These are phyloP conservation scores for Sisor rabdophorus DNA, from an alignment of 2,113 vertebrate genomes.

Conservation along the genomic window DNA sequence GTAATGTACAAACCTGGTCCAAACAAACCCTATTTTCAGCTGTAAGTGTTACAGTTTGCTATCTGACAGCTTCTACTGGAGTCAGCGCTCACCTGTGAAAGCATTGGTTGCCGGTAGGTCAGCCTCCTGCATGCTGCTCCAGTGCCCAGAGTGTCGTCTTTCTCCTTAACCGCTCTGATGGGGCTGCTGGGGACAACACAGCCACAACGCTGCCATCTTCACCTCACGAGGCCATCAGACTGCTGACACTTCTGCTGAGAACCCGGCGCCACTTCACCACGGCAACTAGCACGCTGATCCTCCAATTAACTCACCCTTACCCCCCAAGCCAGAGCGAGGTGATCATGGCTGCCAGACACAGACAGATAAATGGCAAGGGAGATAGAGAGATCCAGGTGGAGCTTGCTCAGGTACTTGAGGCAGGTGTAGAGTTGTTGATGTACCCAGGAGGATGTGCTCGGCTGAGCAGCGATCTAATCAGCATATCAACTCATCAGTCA, in stretches of 20 bases:
- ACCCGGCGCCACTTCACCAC: slow-evolving; percentile 26
- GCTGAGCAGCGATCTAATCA: slow-evolving; percentile 59
- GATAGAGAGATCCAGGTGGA: slow-evolving; percentile 36
- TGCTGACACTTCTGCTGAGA: slow-evolving; percentile 34
- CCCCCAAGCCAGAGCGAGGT: slow-evolving; percentile 73
- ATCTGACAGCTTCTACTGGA: background rate
- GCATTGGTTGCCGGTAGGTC: slow-evolving; percentile 91
- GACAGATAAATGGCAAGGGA: background rate
- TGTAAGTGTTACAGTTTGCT: background rate
- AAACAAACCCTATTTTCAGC: background rate
- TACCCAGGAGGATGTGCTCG: slow-evolving; percentile 36
- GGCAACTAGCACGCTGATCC: slow-evolving; percentile 35
- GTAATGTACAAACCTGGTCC: no score
- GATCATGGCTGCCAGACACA: slow-evolving; percentile 66
- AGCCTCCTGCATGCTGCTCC: slow-evolving; percentile 97
- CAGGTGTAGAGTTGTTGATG: slow-evolving; percentile 29
- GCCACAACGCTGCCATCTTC: slow-evolving; percentile 81
- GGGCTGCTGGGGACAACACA: slow-evolving; percentile 59
- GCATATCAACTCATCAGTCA: slow-evolving; percentile 61
- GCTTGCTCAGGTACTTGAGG: slow-evolving; percentile 36
- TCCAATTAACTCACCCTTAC: slow-evolving; percentile 51
- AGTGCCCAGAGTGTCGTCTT: slow-evolving; percentile 59
- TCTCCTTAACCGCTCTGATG: slow-evolving; percentile 75
- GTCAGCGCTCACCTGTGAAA: slow-evolving; percentile 85
- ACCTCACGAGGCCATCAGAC: slow-evolving; percentile 68